Percentiles rank a stretch among this genome's conserved stretches.
phyloP scores from a whole-genome alignment of 1,140 invertebrate species.

The Belonocnema kinseyi region DNA sequence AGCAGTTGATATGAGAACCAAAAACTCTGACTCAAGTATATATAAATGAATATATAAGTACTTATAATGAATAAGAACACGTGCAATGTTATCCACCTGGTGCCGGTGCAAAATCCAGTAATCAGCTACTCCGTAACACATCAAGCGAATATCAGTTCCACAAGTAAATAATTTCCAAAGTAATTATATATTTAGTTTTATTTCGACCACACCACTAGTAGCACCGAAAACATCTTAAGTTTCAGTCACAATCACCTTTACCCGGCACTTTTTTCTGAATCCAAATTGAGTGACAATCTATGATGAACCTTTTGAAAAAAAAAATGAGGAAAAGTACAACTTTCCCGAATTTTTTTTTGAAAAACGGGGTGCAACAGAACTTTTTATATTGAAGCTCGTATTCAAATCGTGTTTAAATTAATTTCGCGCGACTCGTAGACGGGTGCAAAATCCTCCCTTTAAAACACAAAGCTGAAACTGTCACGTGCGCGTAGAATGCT shows the following conservation, averaged over 20 bases:
- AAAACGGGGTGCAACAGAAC: too few species aligned
- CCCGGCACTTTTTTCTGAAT: not conserved
- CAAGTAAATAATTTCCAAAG: not conserved
- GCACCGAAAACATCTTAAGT: conserved; percentile 2
- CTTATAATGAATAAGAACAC: not conserved
- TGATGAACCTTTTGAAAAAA: not conserved
- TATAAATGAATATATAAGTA: too few species aligned
- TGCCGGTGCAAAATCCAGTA: not conserved
- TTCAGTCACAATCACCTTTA: conserved; percentile 2
- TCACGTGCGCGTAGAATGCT: conserved; percentile 5
- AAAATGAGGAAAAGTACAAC: not conserved
- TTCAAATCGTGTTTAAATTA: not conserved
- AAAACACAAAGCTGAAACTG: conserved; percentile 21
- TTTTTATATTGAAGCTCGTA: too few species aligned
- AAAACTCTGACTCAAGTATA: too few species aligned
- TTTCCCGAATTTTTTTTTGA: not conserved
- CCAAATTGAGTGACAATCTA: not conserved
- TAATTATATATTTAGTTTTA: conserved; percentile 21
- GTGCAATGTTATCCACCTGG: conserved; percentile 2
- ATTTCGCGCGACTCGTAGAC: not conserved
- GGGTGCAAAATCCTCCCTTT: conserved; percentile 6
- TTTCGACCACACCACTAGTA: conserved; percentile 10
- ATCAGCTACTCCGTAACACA: conserved; percentile 14
- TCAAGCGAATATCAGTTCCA: conserved; percentile 11
- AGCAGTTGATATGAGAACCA: too few species aligned